Conservation (phyloP, 2,113 vertebrate genomes). For the Ia io region DNA sequence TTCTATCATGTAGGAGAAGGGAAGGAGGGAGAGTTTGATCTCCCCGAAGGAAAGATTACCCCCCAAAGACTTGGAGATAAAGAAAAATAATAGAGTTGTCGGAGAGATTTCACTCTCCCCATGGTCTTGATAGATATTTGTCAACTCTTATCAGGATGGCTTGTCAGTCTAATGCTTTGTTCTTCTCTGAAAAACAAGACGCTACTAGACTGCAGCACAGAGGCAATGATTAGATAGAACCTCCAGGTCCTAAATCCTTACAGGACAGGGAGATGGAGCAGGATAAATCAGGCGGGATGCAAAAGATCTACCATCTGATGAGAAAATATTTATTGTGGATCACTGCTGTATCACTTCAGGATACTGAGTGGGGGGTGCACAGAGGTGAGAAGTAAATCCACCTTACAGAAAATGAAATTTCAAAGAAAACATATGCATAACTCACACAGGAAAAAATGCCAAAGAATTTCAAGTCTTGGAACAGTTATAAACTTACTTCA, state of each 20-base stretch:
- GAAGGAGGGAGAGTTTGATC: background rate
- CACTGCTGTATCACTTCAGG: background rate
- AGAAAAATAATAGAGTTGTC: conserved; percentile 60
- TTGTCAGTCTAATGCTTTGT: background rate
- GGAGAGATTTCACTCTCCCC: conserved; percentile 18
- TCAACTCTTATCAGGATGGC: conserved; percentile 51
- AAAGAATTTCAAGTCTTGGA: background rate
- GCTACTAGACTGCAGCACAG: background rate
- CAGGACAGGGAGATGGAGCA: rapidly evolving
- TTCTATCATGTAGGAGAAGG: background rate
- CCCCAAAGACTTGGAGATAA: conserved; percentile 46
- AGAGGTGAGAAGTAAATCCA: background rate
- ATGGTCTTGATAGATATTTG: conserved; percentile 36
- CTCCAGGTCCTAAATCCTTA: background rate
- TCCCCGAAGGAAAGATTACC: conserved; percentile 38
- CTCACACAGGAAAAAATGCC: background rate
- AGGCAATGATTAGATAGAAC: background rate
- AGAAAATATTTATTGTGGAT: background rate
- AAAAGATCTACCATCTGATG: background rate
- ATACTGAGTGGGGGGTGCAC: background rate
- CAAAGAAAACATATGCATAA: background rate
- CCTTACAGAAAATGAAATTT: background rate
- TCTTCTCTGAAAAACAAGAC: conserved; percentile 13
- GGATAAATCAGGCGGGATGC: background rate
- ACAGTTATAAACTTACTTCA: background rate